Percentiles rank a stretch among this genome's conserved stretches.
These are phyloP conservation scores for Astropecten irregularis DNA, from an alignment of 53 echinoderm and acorn worm genomes.

Conservation along the genomic window DNA sequence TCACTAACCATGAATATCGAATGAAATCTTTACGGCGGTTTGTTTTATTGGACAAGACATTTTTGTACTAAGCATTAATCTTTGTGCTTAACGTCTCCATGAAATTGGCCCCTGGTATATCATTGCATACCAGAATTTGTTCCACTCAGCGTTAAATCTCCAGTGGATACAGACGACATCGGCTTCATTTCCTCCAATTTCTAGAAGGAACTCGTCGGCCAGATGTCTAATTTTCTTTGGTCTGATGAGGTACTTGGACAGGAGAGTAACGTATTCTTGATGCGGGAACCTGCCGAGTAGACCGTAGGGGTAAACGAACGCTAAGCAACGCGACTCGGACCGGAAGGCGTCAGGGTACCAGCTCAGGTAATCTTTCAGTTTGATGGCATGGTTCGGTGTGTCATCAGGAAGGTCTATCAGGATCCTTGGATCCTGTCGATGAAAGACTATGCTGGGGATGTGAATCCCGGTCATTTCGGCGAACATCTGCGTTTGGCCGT, in stretches of 20 bases:
- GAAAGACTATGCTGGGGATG: slow-evolving; percentile 27
- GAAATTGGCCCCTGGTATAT: no score
- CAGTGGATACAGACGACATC: slow-evolving; percentile 62
- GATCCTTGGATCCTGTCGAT: not conserved
- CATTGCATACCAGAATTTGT: slow-evolving; percentile 52
- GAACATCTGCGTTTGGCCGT: slow-evolving; percentile 3
- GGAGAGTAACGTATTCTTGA: not conserved
- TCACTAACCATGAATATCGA: no score
- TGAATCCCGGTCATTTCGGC: slow-evolving; percentile 8
- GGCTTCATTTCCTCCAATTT: not conserved
- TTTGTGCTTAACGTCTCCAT: no score
- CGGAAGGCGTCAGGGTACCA: slow-evolving; percentile 42
- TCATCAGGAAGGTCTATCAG: slow-evolving; percentile 43
- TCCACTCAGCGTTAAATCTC: slow-evolving; percentile 69
- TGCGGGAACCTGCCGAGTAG: slow-evolving; percentile 61
- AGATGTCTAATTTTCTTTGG: not conserved
- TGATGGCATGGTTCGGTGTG: slow-evolving; percentile 20
- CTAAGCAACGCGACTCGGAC: slow-evolving; percentile 30
- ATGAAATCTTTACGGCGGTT: no score
- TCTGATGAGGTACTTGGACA: slow-evolving; percentile 20
- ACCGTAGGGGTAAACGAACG: slow-evolving; percentile 69
- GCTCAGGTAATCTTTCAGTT: slow-evolving; percentile 44
- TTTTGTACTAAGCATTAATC: no score
- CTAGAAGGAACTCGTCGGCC: slow-evolving; percentile 1
- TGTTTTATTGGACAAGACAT: no score